A percentile compares a stretch with the other conserved stretches of the same genome.
Conservation (phyloP, 2,888 invertebrate species). For the Latrodectus hesperus region DNA sequence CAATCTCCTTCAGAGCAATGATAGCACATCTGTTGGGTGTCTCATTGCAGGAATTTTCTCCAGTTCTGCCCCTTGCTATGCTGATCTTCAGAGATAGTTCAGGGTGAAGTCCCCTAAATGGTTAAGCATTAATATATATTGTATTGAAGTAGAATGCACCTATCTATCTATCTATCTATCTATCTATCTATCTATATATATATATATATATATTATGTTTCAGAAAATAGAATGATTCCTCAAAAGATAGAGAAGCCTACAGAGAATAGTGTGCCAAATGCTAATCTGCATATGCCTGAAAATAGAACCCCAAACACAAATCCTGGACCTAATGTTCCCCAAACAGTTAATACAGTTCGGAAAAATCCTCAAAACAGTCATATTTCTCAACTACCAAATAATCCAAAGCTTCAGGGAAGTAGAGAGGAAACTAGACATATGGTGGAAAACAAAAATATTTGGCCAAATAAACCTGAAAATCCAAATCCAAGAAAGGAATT, state of each 20-base stretch:
- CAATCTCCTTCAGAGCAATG: too few species aligned
- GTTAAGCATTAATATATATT: too few species aligned
- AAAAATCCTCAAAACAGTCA: conserved; percentile 6
- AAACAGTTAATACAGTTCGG: neutral
- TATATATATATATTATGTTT: neutral
- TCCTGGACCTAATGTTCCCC: neutral
- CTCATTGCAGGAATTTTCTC: too few species aligned
- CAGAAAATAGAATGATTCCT: neutral
- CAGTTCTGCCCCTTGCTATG: too few species aligned
- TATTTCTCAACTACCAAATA: neutral
- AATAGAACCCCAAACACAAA: neutral
- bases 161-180: too few species aligned
- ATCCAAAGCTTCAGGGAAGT: neutral
- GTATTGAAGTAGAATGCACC: too few species aligned
- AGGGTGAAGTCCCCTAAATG: too few species aligned
- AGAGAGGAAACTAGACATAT: conserved; percentile 22
- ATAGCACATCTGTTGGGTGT: too few species aligned
- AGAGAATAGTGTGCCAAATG: neutral
- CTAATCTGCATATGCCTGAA: neutral
- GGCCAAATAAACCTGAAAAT: conserved; percentile 19
- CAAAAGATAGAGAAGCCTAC: neutral
- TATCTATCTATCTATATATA: too few species aligned
- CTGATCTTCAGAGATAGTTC: too few species aligned
- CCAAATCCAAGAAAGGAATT: conserved; percentile 19
- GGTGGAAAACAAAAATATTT: conserved; percentile 24